A percentile compares a stretch with the other conserved stretches of the same genome.
phyloP scores from a whole-genome alignment of 2,113 vertebrate genomes.

The Plecturocebus donacophilus region DNA sequence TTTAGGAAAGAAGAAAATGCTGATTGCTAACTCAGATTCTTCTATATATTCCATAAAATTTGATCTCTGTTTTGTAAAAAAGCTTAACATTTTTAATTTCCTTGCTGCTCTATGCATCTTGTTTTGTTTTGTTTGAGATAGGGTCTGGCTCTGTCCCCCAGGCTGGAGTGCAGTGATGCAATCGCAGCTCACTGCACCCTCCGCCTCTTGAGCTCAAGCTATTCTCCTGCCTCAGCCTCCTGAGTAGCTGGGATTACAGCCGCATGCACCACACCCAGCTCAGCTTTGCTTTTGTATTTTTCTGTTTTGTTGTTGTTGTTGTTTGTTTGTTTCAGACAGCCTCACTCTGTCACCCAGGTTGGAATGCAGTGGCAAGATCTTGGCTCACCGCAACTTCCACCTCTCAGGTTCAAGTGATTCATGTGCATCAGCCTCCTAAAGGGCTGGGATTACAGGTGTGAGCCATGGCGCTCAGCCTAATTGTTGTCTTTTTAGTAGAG shows the following conservation, averaged over 20 bases:
- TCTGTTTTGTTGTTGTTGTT: no score
- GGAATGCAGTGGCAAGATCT: no score
- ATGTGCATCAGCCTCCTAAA: no score
- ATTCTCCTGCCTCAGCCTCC: not conserved
- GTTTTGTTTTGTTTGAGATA: not conserved
- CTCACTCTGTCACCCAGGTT: no score
- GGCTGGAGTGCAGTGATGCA: not conserved
- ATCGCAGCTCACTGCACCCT: not conserved
- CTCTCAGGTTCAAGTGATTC: no score
- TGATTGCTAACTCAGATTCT: not conserved
- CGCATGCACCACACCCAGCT: not conserved
- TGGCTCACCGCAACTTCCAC: no score
- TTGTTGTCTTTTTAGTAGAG: no score
- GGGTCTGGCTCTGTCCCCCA: not conserved
- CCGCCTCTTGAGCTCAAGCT: not conserved
- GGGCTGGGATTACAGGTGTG: no score
- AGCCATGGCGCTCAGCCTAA: accelerated
- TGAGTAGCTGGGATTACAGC: not conserved
- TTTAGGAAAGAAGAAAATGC: not conserved
- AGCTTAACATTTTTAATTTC: not conserved
- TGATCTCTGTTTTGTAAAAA: not conserved
- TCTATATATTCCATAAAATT: not conserved
- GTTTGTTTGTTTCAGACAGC: no score
- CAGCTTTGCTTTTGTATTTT: no score
- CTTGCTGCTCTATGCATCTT: not conserved